phyloP scores from a whole-genome alignment of 2,888 invertebrate species.

The Mesoligia furuncula region DNA sequence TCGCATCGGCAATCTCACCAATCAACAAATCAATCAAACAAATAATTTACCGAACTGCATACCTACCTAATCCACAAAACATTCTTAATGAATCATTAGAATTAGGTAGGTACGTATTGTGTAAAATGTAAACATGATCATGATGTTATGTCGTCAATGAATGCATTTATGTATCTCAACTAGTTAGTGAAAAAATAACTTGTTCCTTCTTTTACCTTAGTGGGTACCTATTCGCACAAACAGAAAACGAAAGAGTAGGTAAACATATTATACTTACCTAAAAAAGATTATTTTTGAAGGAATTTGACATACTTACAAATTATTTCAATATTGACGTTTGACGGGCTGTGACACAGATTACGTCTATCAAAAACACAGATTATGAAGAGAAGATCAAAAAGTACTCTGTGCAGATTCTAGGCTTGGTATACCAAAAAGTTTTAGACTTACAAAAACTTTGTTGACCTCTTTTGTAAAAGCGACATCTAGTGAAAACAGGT shows the following conservation, averaged over 20 bases:
- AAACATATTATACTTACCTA: too few species aligned
- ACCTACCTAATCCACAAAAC: slow-evolving; percentile 13
- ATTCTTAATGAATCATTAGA: slow-evolving; percentile 5
- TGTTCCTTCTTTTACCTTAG: not conserved
- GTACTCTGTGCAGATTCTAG: too few species aligned
- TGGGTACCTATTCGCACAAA: not conserved
- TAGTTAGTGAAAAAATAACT: not conserved
- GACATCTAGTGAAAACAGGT: slow-evolving; percentile 5
- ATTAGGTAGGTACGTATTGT: not conserved
- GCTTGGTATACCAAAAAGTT: slow-evolving; percentile 7
- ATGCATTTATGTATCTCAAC: not conserved
- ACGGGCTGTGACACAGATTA: not conserved
- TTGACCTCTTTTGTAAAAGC: not conserved
- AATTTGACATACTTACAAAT: too few species aligned
- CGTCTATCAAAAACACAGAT: too few species aligned
- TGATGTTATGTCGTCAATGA: not conserved
- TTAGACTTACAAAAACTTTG: not conserved
- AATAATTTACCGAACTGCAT: slow-evolving; percentile 17
- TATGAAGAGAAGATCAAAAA: too few species aligned
- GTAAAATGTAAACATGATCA: not conserved
- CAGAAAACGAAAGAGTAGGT: not conserved
- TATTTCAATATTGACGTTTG: not conserved
- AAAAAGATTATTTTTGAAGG: not conserved
- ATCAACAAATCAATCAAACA: not conserved
- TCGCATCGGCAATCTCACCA: not conserved